Percentiles rank a stretch among this genome's conserved stretches.
These are phyloP conservation scores for Hanleya hanleyi DNA, from an alignment of 2,888 invertebrate species.

Conservation along the genomic window DNA sequence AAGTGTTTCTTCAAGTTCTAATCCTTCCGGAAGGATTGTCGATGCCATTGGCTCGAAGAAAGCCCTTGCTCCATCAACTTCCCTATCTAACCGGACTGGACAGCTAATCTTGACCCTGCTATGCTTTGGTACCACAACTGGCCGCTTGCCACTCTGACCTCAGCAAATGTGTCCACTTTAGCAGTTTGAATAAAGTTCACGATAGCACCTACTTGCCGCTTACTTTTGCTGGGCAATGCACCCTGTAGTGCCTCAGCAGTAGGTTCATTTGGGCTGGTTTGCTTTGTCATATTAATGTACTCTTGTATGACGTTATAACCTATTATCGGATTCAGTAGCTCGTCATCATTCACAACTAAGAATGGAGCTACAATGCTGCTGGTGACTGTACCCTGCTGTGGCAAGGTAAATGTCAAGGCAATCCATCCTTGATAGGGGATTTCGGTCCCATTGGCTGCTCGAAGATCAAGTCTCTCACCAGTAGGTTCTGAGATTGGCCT, in stretches of 20 bases:
- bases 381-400: not conserved
- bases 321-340: slow-evolving; percentile 7
- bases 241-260: not conserved
- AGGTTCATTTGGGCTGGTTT: not conserved
- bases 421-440: slow-evolving; percentile 12
- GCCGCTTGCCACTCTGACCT: too few relatives aligned
- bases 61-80: not conserved
- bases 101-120: not conserved
- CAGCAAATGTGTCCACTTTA: not conserved
- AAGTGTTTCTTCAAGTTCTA: not conserved
- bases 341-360: not conserved
- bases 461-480: not conserved
- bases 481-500: slow-evolving; percentile 2
- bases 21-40: not conserved
- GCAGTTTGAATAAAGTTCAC: not conserved
- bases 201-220: not conserved
- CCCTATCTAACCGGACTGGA: not conserved
- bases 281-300: not conserved
- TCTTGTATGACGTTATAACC: slow-evolving; percentile 15
- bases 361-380: not conserved
- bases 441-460: slow-evolving; percentile 5
- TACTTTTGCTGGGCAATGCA: not conserved
- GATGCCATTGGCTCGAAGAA: not conserved
- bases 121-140: not conserved
- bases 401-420: not conserved